Evolutionary conservation across 2,797 vertebrate genomes (phyloP), one percentile per base, ranked within the genome.

Genomic region (Tympanoctomys barrerae): DNA sequence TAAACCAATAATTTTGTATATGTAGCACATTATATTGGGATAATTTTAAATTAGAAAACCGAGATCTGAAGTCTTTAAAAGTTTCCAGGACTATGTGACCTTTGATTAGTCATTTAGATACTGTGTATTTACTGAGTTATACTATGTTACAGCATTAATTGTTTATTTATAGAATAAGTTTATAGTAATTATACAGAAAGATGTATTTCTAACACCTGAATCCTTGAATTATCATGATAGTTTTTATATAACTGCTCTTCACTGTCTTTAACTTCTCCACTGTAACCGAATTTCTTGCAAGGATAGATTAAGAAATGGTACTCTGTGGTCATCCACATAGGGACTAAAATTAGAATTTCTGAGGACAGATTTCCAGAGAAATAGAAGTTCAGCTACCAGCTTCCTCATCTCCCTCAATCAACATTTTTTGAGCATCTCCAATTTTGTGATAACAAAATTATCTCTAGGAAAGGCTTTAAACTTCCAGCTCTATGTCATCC

Each of bases 321-420:
- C 54, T 82, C 31, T 89, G 7, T n/a, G 24, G 14, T 83, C 26
- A 92, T 87, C 1, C 68, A 13, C 22, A 73, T n/a, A 80, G 24
- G 86, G 52, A 77, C 7, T 28, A 87, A 87, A 91, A 89, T 80
- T 79, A 85, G 52, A 93, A 94, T 70, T 79, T 62, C 64, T 42
- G 62, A 31, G 49, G 28, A 70, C 18, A 6, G 8, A 62, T 16
- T 4, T 7, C 11, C 36, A 54, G 64, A 59, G 12, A 13, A 84
- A 80, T 24, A 21, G 54, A 36, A 87, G 6, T 62, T 86, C 5
- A 91, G 5, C 52, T 33, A 70, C 26, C 11, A 85, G 18, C 2
- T 92, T 70, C 93, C 83, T 88, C 22, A 85, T n/a, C 6, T 90
- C 18, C 22, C 70, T 42, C 22, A n/a, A 84, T 2, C 22, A 81